Evolutionary conservation across 2,797 vertebrate species (phyloP).

Genomic region (Phrynocephalus guinanensis): DNA sequence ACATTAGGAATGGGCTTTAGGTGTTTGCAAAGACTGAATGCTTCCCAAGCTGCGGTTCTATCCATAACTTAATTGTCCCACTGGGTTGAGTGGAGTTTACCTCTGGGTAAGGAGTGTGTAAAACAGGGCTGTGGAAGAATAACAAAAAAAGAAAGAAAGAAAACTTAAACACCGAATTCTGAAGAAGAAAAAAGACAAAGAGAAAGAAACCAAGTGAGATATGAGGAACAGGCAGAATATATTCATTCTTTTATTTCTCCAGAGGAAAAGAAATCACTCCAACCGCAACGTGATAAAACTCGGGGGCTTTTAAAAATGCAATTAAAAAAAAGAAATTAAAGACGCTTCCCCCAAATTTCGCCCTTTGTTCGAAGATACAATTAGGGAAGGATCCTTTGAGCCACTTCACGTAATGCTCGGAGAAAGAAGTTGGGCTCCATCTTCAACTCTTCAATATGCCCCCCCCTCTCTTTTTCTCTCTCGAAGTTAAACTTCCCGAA

Average conservation of each 20-base stretch:
- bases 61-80: not conserved
- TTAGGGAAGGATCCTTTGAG: slow-evolving; percentile 73
- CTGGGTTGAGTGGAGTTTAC: not conserved
- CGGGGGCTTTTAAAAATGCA: slow-evolving; percentile 22
- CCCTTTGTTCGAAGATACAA: slow-evolving; percentile 69
- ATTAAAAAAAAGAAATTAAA: slow-evolving; percentile 69
- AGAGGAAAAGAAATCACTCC: slow-evolving; percentile 50
- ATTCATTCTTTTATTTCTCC: not conserved
- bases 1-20: too few relatives aligned
- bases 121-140: not conserved
- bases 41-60: slow-evolving; percentile 11
- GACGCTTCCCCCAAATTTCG: slow-evolving; percentile 73
- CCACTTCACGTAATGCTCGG: slow-evolving; percentile 71
- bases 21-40: not conserved
- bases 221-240: not conserved
- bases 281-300: slow-evolving; percentile 48
- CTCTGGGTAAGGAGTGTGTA: not conserved
- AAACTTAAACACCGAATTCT: not conserved
- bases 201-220: too few relatives aligned
- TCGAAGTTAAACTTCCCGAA: slow-evolving; percentile 59
- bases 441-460: not conserved
- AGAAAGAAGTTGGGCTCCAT: slow-evolving; percentile 65
- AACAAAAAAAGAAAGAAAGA: slow-evolving; percentile 9
- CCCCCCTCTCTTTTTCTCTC: not conserved
- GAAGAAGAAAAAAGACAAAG: not conserved